These are phyloP conservation scores for Lathamus discolor DNA, from an alignment of 2,113 vertebrate species.

Conservation along the genomic window DNA sequence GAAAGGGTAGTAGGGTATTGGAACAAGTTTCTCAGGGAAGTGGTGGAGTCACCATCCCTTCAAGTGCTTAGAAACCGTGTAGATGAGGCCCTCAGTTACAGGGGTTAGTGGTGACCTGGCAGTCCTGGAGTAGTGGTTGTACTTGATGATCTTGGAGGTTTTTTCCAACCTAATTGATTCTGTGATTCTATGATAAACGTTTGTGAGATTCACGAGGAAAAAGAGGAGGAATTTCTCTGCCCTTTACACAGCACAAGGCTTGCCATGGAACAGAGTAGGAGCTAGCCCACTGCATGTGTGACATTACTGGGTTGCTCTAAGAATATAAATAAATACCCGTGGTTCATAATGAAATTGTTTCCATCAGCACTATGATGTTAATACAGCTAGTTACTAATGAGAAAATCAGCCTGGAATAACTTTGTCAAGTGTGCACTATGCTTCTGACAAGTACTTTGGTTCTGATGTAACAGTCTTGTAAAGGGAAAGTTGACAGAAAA, in stretches of 20 bases:
- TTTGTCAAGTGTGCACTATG: background rate
- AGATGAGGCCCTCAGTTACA: background rate
- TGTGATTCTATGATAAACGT: background rate
- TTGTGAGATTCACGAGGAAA: too few species aligned
- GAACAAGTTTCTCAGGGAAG: background rate
- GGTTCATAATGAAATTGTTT: background rate
- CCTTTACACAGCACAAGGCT: rapidly evolving
- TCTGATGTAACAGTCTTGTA: background rate
- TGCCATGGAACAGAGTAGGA: background rate
- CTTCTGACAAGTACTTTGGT: background rate
- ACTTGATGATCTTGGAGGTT: background rate
- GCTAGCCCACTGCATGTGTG: background rate
- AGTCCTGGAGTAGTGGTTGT: background rate
- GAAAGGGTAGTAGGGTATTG: background rate
- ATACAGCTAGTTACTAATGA: too few species aligned
- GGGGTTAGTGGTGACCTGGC: background rate
- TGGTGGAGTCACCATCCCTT: background rate
- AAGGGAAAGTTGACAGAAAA: background rate
- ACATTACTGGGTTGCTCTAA: background rate
- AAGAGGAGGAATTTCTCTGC: background rate
- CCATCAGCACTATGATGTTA: background rate
- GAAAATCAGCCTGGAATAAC: background rate
- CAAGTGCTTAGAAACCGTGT: background rate
- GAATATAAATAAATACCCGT: background rate
- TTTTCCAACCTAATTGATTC: background rate